Percentiles rank a stretch among this genome's conserved stretches.
These are phyloP conservation scores for Anthopleura xanthogrammica DNA, from an alignment of 92 coral and sea anemone genomes.

Conservation along the genomic window DNA sequence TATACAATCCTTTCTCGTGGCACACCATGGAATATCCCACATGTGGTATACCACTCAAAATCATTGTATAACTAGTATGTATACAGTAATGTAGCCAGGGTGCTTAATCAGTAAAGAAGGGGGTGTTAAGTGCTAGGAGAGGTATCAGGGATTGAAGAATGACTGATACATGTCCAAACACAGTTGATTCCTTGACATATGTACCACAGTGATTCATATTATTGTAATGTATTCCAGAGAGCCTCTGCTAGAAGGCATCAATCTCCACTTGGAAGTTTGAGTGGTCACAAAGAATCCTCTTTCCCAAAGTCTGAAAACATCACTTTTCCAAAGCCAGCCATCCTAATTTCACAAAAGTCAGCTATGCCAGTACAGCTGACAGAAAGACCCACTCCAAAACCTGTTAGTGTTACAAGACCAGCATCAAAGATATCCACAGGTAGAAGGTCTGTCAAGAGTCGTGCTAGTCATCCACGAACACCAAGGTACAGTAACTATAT, in stretches of 20 bases:
- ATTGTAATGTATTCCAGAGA: neutral
- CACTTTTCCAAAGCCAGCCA: constrained; percentile 64
- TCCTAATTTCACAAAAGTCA: constrained; percentile 76
- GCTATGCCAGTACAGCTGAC: constrained; percentile 64
- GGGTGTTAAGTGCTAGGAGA: too few species aligned
- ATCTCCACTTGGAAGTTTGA: neutral
- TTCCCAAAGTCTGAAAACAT: neutral
- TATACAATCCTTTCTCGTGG: too few species aligned
- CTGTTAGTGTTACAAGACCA: constrained; percentile 27
- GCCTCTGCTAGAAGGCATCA: constrained; percentile 9
- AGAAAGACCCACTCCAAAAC: constrained; percentile 43
- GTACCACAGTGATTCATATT: neutral
- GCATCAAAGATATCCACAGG: constrained; percentile 33
- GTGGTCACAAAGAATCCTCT: neutral
- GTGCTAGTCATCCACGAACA: constrained; percentile 9
- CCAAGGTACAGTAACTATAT: constrained; percentile 3
- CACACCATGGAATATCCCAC: too few species aligned
- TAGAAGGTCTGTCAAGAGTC: constrained; percentile 34
- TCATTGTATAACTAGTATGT: too few species aligned
- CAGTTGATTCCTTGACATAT: neutral
- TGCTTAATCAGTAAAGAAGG: too few species aligned
- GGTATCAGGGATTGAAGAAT: too few species aligned
- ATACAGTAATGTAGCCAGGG: too few species aligned
- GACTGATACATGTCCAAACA: too few species aligned
- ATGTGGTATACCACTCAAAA: too few species aligned